Percentiles rank a stretch among this genome's conserved stretches.
Conservation (phyloP, 2,113 vertebrate species). For the Oreotrochilus melanogaster region DNA sequence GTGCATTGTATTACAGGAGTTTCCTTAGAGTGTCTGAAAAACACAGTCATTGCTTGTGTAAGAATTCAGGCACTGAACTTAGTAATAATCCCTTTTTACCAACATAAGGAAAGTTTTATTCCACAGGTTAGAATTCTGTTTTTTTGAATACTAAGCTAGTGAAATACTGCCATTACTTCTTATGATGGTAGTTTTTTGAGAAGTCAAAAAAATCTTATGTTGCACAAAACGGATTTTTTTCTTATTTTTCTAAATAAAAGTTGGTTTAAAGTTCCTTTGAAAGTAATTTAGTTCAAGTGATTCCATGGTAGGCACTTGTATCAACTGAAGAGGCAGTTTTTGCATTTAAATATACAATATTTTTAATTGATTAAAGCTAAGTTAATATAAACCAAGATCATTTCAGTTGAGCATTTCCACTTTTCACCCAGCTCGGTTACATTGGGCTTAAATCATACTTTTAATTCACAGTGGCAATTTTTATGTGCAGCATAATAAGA, state of each 20-base stretch:
- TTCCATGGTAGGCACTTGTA: too few species aligned
- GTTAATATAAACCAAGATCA: neutral
- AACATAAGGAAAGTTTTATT: neutral
- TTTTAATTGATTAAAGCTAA: neutral
- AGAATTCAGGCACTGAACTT: neutral
- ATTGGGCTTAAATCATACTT: neutral
- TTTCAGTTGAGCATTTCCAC: neutral
- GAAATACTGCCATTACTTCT: neutral
- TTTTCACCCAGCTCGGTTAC: neutral
- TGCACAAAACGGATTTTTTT: neutral
- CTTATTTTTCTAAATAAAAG: neutral
- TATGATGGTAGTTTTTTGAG: neutral
- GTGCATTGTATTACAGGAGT: neutral
- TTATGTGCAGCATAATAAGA: accelerated
- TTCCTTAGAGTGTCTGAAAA: neutral
- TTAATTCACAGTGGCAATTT: neutral
- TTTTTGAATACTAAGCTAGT: neutral
- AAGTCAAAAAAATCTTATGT: neutral
- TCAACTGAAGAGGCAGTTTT: neutral
- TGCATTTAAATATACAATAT: neutral
- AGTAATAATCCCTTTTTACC: too few species aligned
- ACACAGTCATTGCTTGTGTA: neutral
- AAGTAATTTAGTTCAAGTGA: neutral
- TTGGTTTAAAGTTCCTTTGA: neutral
- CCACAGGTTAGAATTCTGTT: neutral